These are phyloP conservation scores for Malurus leucopterus DNA, from an alignment of 2,797 vertebrate species.

Conservation along the genomic window DNA sequence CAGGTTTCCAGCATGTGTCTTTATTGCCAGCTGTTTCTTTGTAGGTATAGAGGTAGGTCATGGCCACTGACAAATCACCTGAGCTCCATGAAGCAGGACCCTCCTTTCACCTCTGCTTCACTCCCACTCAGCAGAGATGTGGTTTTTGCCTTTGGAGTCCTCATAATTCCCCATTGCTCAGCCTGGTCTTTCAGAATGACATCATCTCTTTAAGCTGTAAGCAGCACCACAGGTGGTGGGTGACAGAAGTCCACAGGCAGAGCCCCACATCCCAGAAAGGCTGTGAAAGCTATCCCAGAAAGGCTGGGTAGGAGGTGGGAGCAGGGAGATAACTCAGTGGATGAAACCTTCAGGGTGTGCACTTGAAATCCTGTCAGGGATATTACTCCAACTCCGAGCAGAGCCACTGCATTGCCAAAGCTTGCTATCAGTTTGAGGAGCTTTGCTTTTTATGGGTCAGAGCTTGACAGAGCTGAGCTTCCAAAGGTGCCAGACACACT, in stretches of 20 bases:
- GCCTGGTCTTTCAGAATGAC: neutral
- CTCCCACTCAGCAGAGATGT: fast-evolving
- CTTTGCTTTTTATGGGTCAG: neutral
- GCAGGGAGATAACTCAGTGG: neutral
- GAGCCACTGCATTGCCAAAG: neutral
- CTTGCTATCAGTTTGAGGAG: neutral
- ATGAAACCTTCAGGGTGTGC: neutral
- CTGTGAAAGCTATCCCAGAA: neutral
- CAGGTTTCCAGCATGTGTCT: neutral
- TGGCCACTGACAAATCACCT: neutral
- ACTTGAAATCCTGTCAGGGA: neutral
- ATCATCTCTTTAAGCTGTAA: neutral
- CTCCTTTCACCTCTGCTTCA: neutral
- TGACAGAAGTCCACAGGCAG: neutral
- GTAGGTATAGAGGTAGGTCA: neutral
- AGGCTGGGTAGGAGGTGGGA: neutral
- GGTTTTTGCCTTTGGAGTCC: neutral
- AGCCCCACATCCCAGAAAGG: neutral
- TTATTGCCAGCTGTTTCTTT: neutral
- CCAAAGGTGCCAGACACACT: neutral
- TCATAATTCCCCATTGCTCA: neutral
- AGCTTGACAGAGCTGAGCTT: neutral
- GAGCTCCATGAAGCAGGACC: neutral
- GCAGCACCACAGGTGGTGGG: fast-evolving
- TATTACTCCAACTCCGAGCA: fast-evolving